These are phyloP conservation scores for Leucophenga maculata DNA, from an alignment of 2,888 invertebrate genomes.

Conservation along the genomic window DNA sequence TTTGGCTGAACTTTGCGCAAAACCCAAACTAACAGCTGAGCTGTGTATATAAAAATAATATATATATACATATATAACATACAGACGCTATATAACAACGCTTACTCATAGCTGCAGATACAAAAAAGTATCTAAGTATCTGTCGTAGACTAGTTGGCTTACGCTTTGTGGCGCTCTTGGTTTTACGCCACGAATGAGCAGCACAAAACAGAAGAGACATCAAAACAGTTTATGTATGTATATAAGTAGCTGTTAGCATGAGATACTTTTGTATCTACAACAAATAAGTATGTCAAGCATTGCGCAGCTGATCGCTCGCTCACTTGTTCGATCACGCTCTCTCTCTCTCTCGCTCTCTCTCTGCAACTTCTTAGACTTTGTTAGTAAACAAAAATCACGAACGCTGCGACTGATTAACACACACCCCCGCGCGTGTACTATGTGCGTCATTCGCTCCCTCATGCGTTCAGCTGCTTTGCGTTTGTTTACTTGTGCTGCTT, in stretches of 20 bases:
- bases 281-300: constrained; percentile 59
- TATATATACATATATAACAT: constrained; percentile 4
- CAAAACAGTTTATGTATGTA: constrained; percentile 12
- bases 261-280: constrained; percentile 6
- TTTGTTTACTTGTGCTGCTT: constrained; percentile 48
- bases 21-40: constrained; percentile 33
- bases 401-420: constrained; percentile 51
- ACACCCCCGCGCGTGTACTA: constrained; percentile 29
- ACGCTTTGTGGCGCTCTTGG: neutral
- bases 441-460: constrained; percentile 18
- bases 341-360: neutral
- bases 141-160: neutral
- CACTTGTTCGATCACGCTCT: neutral
- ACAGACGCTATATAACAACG: neutral
- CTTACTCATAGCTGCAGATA: constrained; percentile 1
- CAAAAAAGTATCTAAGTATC: constrained; percentile 5
- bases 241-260: neutral
- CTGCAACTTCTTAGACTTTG: constrained; percentile 38
- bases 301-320: constrained; percentile 60
- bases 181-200: constrained; percentile 5
- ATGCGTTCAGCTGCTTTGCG: constrained; percentile 53
- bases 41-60: neutral
- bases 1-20: constrained; percentile 43
- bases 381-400: constrained; percentile 64
- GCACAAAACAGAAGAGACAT: constrained; percentile 23